Percentiles rank a stretch among this genome's conserved stretches.
phyloP scores from a whole-genome alignment of 2,888 invertebrate genomes.

The Halictus ligatus region DNA sequence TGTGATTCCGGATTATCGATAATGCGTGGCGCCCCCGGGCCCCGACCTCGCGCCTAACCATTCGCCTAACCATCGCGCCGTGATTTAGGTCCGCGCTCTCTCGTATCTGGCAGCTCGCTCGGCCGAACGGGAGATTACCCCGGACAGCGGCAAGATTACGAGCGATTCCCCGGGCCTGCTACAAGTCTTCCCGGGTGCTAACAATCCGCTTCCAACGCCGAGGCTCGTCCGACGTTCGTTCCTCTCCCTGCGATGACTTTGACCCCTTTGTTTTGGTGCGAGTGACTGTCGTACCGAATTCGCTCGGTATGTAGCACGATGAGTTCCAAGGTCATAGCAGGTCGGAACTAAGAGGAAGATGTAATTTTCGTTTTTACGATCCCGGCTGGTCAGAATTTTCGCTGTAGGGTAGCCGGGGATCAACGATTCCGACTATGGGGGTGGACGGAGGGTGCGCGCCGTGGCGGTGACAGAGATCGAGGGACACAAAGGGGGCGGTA shows the following conservation, averaged over 20 bases:
- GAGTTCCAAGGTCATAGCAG: no score
- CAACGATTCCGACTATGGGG: not conserved
- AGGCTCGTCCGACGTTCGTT: not conserved
- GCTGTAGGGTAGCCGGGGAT: not conserved
- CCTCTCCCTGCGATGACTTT: not conserved
- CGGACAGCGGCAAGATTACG: constrained; percentile 39
- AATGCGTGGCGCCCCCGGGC: constrained; percentile 63
- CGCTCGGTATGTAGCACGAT: no score
- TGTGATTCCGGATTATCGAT: constrained; percentile 74
- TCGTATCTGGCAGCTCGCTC: constrained; percentile 48
- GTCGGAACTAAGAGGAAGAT: no score
- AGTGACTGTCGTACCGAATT: not conserved
- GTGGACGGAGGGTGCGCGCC: not conserved
- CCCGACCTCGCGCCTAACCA: constrained; percentile 45
- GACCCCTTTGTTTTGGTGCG: not conserved
- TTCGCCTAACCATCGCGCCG: constrained; percentile 50
- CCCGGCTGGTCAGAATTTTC: not conserved
- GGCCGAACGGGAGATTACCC: constrained; percentile 42
- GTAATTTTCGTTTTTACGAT: not conserved
- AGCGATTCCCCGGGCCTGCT: constrained; percentile 27
- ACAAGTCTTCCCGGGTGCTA: not conserved
- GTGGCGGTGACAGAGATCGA: constrained; percentile 11
- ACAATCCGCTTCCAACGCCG: not conserved
- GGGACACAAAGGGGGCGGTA: not conserved
- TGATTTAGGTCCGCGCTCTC: constrained; percentile 50